Conservation (phyloP, 2,888 invertebrate genomes). For the Oxystoma pomonae region DNA sequence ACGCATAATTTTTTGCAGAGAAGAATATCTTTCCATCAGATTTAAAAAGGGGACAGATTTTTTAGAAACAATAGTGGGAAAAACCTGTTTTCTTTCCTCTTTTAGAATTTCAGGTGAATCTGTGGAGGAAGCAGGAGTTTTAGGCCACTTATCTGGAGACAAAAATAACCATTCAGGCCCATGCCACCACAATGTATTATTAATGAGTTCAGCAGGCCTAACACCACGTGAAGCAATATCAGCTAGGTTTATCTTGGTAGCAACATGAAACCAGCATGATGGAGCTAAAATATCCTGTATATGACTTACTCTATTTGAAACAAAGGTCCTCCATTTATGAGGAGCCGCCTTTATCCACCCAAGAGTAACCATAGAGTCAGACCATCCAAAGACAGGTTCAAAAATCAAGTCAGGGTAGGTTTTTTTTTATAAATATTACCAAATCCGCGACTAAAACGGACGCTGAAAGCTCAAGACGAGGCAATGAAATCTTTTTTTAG, state of each 20-base stretch:
- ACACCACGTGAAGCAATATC: neutral
- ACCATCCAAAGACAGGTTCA: neutral
- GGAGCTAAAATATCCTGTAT: neutral
- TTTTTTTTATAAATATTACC: too few relatives aligned
- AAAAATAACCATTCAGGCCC: neutral
- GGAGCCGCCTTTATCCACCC: neutral
- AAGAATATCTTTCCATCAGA: neutral
- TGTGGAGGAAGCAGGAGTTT: neutral
- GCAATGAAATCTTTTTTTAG: too few relatives aligned
- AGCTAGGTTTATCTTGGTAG: slow-evolving; percentile 6
- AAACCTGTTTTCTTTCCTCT: too few relatives aligned
- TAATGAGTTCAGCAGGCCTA: neutral
- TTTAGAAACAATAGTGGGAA: neutral
- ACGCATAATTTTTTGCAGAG: neutral
- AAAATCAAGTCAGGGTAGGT: too few relatives aligned
- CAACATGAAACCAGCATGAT: slow-evolving; percentile 1
- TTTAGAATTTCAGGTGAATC: too few relatives aligned
- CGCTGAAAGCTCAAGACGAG: too few relatives aligned
- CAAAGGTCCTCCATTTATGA: neutral
- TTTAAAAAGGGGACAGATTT: slow-evolving; percentile 1
- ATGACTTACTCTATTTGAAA: neutral
- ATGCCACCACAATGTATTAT: neutral
- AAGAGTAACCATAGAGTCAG: neutral
- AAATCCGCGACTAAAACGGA: too few relatives aligned
- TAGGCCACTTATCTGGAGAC: neutral